Percentiles rank a stretch among this genome's conserved stretches.
These are phyloP conservation scores for Pogoniulus pusillus DNA, from an alignment of 2,797 vertebrate species.

Conservation along the genomic window DNA sequence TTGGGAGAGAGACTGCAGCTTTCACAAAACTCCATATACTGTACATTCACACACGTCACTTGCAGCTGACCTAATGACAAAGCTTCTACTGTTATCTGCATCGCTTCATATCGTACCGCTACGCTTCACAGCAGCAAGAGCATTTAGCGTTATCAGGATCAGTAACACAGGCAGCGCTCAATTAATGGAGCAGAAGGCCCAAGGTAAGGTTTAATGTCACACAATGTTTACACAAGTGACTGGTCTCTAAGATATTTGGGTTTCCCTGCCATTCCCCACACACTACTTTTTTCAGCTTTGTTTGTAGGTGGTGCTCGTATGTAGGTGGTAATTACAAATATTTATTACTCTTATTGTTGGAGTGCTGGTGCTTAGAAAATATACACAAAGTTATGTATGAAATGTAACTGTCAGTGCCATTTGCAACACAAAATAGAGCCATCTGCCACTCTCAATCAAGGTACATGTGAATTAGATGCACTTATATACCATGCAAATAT, in stretches of 20 bases:
- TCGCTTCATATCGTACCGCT: slow-evolving; percentile 63
- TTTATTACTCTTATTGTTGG: background rate
- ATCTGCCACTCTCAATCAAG: background rate
- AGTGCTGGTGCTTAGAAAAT: background rate
- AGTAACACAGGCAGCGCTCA: background rate
- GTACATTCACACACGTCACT: slow-evolving; percentile 73
- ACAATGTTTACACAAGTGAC: slow-evolving; percentile 34
- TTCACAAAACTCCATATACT: slow-evolving; percentile 75
- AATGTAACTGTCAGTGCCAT: background rate
- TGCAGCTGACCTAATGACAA: slow-evolving; percentile 79
- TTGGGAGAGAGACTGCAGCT: slow-evolving; percentile 74
- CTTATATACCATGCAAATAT: background rate
- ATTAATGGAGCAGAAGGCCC: slow-evolving; percentile 41
- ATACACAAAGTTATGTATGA: background rate
- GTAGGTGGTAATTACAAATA: background rate
- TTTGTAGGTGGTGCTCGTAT: background rate
- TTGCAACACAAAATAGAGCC: background rate
- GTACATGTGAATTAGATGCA: background rate
- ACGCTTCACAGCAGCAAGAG: slow-evolving; percentile 35
- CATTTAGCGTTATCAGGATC: background rate
- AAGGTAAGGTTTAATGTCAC: slow-evolving; percentile 47
- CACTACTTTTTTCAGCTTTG: background rate
- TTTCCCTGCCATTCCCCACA: background rate
- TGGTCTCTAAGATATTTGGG: background rate
- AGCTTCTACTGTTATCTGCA: slow-evolving; percentile 73